Conservation (phyloP, 2,888 invertebrate genomes). For the Diloba caeruleocephala region DNA sequence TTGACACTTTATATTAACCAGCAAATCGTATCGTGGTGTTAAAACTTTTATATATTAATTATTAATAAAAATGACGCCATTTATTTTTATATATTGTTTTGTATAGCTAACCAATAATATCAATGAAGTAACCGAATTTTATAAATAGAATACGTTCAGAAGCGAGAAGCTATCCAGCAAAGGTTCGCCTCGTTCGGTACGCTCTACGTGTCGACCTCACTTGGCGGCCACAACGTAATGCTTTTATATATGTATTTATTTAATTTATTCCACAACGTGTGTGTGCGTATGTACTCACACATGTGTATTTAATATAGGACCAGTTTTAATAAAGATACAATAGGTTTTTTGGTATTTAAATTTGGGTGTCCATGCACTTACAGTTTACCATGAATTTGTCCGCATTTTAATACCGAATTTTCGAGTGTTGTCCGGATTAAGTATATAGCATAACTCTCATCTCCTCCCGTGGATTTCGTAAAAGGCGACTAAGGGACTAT, state of each 20-base stretch:
- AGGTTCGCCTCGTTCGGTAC: conserved; percentile 46
- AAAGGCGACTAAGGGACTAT: no score
- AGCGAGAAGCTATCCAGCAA: conserved; percentile 43
- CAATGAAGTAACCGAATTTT: conserved; percentile 38
- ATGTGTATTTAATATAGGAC: conserved; percentile 31
- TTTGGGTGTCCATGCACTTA: background rate
- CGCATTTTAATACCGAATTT: conserved; percentile 14
- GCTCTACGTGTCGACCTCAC: conserved; percentile 70
- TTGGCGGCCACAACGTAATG: conserved; percentile 70
- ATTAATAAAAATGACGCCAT: conserved; percentile 25
- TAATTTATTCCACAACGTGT: conserved; percentile 68
- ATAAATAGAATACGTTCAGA: conserved; percentile 41
- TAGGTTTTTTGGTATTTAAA: conserved; percentile 8
- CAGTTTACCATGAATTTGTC: conserved; percentile 7
- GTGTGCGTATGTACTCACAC: conserved; percentile 43
- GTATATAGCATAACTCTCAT: no score
- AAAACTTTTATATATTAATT: conserved; percentile 1
- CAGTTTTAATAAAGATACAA: conserved; percentile 29
- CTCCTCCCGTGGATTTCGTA: no score
- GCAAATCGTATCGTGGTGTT: conserved; percentile 13
- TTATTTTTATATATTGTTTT: conserved; percentile 24
- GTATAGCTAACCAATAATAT: conserved; percentile 7
- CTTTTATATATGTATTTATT: conserved; percentile 70
- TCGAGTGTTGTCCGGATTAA: no score
- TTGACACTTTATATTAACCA: conserved; percentile 14